phyloP scores from a whole-genome alignment of 2,113 vertebrate species.

The Anseranas semipalmata region DNA sequence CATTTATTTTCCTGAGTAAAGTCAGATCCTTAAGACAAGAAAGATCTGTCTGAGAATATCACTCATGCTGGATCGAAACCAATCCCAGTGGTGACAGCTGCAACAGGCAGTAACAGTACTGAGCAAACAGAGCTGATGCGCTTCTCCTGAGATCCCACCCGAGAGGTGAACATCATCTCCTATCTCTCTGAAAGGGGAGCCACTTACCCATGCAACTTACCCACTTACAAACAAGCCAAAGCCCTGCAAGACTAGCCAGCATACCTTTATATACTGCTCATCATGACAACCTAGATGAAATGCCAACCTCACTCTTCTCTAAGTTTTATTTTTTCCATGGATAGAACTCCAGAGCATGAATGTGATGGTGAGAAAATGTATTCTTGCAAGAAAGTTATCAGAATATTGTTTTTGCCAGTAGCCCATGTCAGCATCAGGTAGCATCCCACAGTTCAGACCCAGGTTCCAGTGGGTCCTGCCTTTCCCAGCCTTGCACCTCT shows the following conservation, averaged over 20 bases:
- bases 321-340: not conserved
- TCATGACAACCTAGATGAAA: not conserved
- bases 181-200: not conserved
- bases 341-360: not conserved
- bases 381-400: not conserved
- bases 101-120: constrained; percentile 12
- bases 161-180: not conserved
- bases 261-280: not conserved
- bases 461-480: not conserved
- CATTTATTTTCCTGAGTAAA: constrained; percentile 47
- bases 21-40: constrained; percentile 20
- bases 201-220: not conserved
- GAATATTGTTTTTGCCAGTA: not conserved
- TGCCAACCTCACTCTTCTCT: not conserved
- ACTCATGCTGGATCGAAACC: constrained; percentile 38
- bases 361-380: not conserved
- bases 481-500: not conserved
- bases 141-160: not conserved
- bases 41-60: constrained; percentile 31
- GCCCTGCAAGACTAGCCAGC: not conserved
- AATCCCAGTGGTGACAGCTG: constrained; percentile 20
- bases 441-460: not conserved
- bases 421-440: not conserved
- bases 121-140: not conserved
- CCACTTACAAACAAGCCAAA: not conserved